A percentile compares a stretch with the other conserved stretches of the same genome.
Conservation (phyloP, 1,140 invertebrate species). For the Triops cancriformis region DNA sequence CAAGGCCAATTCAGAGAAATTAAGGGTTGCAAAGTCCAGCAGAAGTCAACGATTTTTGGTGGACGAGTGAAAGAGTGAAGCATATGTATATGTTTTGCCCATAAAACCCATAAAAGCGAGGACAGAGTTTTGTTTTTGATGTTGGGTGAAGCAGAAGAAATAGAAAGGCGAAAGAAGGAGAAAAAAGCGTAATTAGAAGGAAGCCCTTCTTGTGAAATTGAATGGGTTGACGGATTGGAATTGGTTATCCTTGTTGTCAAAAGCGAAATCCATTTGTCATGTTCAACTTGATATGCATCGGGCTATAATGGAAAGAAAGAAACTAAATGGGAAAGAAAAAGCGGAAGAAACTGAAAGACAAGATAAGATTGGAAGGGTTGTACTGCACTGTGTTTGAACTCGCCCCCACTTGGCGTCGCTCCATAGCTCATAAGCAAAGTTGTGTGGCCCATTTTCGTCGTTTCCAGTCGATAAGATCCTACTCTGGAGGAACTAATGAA, state of each 20-base stretch:
- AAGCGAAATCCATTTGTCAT: not conserved
- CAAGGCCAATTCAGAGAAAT: not conserved
- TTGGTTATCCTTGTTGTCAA: constrained; percentile 3
- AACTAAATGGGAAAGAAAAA: not conserved
- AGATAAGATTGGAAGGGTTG: not conserved
- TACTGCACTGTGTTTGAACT: not conserved
- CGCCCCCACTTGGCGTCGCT: not conserved
- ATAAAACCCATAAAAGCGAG: not conserved
- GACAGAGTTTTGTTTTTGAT: not conserved
- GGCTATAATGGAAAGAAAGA: too few relatives aligned
- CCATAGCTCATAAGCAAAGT: constrained; percentile 6
- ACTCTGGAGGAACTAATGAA: not conserved
- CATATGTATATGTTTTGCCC: not conserved
- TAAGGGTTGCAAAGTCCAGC: not conserved
- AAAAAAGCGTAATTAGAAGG: not conserved
- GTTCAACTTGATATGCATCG: not conserved
- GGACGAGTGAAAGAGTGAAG: not conserved
- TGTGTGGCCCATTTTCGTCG: not conserved
- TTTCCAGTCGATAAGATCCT: constrained; percentile 13
- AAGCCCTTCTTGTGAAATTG: not conserved
- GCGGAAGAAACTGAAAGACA: not conserved
- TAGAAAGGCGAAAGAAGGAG: not conserved
- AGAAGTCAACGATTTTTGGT: not conserved
- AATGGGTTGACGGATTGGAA: constrained; percentile 4
- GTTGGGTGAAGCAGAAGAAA: not conserved